Base-by-base conservation (phyloP, 2,113 vertebrate genomes). In the Osmerus mordax region DNA sequence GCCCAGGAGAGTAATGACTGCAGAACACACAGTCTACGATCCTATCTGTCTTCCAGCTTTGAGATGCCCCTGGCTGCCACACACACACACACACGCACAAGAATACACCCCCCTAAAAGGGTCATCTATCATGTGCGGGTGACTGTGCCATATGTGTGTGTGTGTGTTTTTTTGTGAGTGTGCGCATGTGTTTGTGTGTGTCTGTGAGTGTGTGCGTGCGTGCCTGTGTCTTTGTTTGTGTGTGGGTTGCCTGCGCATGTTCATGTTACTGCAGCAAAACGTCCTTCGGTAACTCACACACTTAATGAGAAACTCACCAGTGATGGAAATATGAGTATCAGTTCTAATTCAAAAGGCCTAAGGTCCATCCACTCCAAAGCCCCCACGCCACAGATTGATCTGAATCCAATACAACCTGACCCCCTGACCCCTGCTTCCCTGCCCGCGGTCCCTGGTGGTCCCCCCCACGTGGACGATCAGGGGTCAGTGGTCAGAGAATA, bases 1-100 rank as follows among this genome's bases (percentile, higher is more conserved):
- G 60, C 60, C 60, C 25, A 23, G 60, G 60, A 62, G 60, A 62
- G 19, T 23, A 62, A 62, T 62, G 60, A 25, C 60, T 62, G 25
- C 60, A 25, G 55, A 23, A 25, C 9, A 25, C 19, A 28, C 19
- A 62, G 12, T 23, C 23, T 21, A 1, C 23, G 60, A 62, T 62
- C 19, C 2, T 28, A 62, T 62, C 60, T 62, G 8, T 62, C 23
- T 28, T 15, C 19, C 55, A 56, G 55, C 55, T 56, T 56, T 16
- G 55, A 62, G 19, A 3, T 4, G 60, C 60, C 60, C 14, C 60
- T 25, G 19, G 8, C 60, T 14, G 60, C 23, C 55, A 3, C n/a
- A 4, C 55, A 62, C 60, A 16, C 60, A 15, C 60, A 62, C 19
- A 14, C 19, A 15, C 8, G 23, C 60, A 29, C 60, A 62, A 19